Base-by-base conservation (phyloP, 2,797 vertebrate genomes). In the Morelia viridis region DNA sequence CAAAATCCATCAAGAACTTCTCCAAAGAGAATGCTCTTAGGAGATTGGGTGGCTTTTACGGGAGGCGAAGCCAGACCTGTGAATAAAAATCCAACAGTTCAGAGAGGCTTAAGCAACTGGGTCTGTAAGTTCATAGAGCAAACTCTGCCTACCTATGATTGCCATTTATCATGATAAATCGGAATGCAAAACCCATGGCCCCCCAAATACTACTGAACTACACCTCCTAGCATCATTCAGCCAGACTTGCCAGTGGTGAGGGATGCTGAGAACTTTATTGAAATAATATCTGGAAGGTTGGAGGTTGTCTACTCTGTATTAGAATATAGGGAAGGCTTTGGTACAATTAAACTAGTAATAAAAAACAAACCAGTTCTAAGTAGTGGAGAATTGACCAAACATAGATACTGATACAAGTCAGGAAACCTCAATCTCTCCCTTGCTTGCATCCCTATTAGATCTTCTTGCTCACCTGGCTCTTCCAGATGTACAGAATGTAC, bases 1-100 rank as follows among this genome's bases (percentile, higher is more conserved):
- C 94, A 96, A 90, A 46, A 46, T 0, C 94, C 93, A 7, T 98
- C 98, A 85, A 88, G 95, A 5, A 98, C 96, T 2, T 98, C 98
- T 17, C 99, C 98, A 89, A 99, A 99, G 85, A 99, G 98, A 93
- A 99, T 98, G 24, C 97, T 98, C 96, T 98, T 98, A 17, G 99
- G 99, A 93, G 99, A 99, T 22, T 91, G 97, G 35, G 98, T 95
- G 0, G 90, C 85, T 91, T 95, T 88, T 35, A 97, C 92, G 89
- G 93, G 94, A 64, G 90, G 89, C 53, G 9, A 91, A 80, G 94
- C 93, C 93, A 83, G 62, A 57, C 95, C 97, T 95, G 89, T 88
- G 76, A 95, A 92, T 65, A 94, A 92, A 91, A 56, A 89, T 17
- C 28, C n/a, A 58, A 65, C 24, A 28, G 53, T 94, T 86, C 56